Base-by-base conservation (phyloP, 2,113 vertebrate species). In the Chrysochloris asiatica region DNA sequence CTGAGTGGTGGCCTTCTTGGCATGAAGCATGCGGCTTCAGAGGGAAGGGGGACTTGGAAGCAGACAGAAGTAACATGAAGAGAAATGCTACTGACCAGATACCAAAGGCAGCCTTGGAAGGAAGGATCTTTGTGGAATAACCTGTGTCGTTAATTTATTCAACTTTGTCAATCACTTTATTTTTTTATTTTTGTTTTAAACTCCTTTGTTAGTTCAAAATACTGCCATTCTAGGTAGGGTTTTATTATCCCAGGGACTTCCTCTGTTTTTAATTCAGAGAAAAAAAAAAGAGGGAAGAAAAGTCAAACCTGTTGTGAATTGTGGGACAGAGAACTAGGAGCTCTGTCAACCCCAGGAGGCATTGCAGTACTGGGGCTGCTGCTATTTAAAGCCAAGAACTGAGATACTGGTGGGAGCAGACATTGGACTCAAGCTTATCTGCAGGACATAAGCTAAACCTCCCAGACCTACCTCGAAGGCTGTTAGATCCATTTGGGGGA, bases 171-270 rank as follows among this genome's bases (percentile, higher is more conserved):
- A 88, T 67, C 72, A 94, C 61, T 93, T 95, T 77, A 9, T 88
- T 77, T 28, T 0, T 59, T 33, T 50, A 50, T 50, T 30, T 61
- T 61, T 88, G 76, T 86, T 2, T 81, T 81, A 24, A 56, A 73
- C 26, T 90, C 52, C 90, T 95, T 73, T 56, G 54, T 84, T 92
- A 72, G 43, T 63, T 94, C 69, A 80, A 52, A 89, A 43, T 84
- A 92, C 59, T 95, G 96, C 92, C 91, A 81, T 92, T 93, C 79
- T 16, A 19, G 28, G 47, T 86, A 4, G 47, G 78, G 79, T 92
- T 93, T 93, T 85, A 82, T 67, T 71, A 94, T 88, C 90, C 96
- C 82, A 71, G 73, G 91, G 72, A 90, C 91, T 92, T 91, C 95
- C 95, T 96, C 93, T 71, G 69, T 76, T 95, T 93, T 95, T 72